A percentile compares a stretch with the other conserved stretches of the same genome.
These are phyloP conservation scores for Argyrosomus japonicus DNA, from an alignment of 2,113 vertebrate genomes.

Conservation along the genomic window DNA sequence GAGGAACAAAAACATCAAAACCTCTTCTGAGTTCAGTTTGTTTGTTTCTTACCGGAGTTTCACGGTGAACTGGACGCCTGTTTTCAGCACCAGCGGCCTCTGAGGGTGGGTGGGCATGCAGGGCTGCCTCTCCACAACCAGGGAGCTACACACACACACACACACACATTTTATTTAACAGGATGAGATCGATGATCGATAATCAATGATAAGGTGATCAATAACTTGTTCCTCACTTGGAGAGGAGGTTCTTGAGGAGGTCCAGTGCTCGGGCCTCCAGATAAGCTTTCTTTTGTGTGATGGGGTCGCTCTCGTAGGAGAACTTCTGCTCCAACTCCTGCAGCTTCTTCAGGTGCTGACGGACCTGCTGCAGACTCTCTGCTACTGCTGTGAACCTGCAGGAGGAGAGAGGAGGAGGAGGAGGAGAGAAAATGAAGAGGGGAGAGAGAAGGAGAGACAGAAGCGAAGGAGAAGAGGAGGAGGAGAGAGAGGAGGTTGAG, in stretches of 20 bases:
- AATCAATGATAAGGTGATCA: not conserved
- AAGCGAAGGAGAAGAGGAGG: not conserved
- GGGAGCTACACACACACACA: conserved; percentile 84
- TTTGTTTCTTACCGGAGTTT: conserved; percentile 88
- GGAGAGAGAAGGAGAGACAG: too few species aligned
- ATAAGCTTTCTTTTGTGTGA: conserved; percentile 88
- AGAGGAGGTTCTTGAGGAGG: conserved; percentile 92
- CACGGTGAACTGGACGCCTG: conserved; percentile 95
- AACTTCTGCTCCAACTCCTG: conserved; percentile 96
- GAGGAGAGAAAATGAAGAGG: too few species aligned
- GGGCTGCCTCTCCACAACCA: conserved; percentile 96
- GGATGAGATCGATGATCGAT: not conserved
- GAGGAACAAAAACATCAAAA: too few species aligned
- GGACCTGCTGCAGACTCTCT: conserved; percentile 93
- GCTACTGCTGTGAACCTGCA: conserved; percentile 93
- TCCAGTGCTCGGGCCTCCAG: conserved; percentile 86
- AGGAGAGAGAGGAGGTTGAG: not conserved
- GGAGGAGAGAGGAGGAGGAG: not conserved
- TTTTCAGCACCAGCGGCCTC: conserved; percentile 94
- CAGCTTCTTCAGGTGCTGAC: conserved; percentile 96
- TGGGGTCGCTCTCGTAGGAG: conserved; percentile 90
- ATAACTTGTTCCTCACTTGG: conserved; percentile 81
- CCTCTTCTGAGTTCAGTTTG: too few species aligned
- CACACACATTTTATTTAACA: not conserved
- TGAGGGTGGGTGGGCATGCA: conserved; percentile 99